Evolutionary conservation across 2,888 invertebrate species (phyloP).

Genomic region (Aplocera efformata): DNA sequence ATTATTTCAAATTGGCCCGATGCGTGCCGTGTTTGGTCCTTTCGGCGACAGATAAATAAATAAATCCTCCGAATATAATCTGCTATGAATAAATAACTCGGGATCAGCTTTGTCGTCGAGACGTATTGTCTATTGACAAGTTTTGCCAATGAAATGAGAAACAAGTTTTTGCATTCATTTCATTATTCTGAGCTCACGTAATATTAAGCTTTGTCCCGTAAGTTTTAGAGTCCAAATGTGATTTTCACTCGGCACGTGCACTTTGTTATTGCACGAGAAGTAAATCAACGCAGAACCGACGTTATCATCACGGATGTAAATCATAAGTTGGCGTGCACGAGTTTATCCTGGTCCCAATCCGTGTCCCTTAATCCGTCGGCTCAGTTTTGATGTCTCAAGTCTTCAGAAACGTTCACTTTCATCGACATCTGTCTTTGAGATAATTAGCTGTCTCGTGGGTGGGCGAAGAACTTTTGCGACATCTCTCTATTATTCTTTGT

Average conservation of each 20-base stretch:
- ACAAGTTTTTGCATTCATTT: conserved; percentile 1
- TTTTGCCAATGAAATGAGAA: conserved; percentile 39
- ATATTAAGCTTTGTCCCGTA: conserved; percentile 6
- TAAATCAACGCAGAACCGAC: conserved; percentile 23
- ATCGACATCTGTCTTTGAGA: conserved; percentile 68
- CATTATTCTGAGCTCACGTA: not conserved
- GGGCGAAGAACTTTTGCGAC: conserved; percentile 49
- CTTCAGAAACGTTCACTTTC: conserved; percentile 64
- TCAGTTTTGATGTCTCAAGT: conserved; percentile 71
- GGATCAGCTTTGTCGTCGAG: conserved; percentile 68
- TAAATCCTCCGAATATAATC: conserved; percentile 64
- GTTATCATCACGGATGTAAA: conserved; percentile 10
- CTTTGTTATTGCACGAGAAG: conserved; percentile 12
- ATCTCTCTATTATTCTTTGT: conserved; percentile 52
- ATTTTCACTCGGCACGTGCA: not conserved
- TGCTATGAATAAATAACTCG: conserved; percentile 74
- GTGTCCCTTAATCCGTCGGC: conserved; percentile 66
- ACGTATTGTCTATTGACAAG: conserved; percentile 72
- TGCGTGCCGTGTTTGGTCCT: conserved; percentile 56
- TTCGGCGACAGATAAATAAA: conserved; percentile 58
- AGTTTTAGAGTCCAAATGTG: not conserved
- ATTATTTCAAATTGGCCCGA: conserved; percentile 42
- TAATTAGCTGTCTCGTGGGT: conserved; percentile 65
- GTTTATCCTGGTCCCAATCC: conserved; percentile 13
- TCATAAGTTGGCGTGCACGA: conserved; percentile 1